Percentiles rank a stretch among this genome's conserved stretches.
These are phyloP conservation scores for Andrena camellia DNA, from an alignment of 2,888 invertebrate species.

Conservation along the genomic window DNA sequence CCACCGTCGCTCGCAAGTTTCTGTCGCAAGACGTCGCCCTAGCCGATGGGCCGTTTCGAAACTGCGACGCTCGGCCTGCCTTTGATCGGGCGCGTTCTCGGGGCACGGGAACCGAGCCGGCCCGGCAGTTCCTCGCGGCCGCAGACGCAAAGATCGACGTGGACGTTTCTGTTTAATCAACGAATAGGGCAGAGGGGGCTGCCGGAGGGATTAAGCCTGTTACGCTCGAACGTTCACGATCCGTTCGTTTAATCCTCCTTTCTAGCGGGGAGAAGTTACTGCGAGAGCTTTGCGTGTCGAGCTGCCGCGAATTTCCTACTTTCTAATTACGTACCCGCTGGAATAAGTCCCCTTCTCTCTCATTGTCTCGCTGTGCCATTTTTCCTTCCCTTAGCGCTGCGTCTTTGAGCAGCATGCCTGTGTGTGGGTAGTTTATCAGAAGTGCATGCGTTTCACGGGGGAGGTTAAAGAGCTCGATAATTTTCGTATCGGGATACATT, in stretches of 20 bases:
- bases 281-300: slow-evolving; percentile 63
- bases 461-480: slow-evolving; percentile 36
- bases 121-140: not conserved
- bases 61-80: not conserved
- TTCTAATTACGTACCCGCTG: slow-evolving; percentile 74
- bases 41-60: not conserved
- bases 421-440: slow-evolving; percentile 43
- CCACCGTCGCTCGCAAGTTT: no score
- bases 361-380: not conserved
- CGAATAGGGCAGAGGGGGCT: not conserved
- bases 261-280: slow-evolving; percentile 43
- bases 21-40: not conserved
- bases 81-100: not conserved
- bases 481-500: slow-evolving; percentile 31
- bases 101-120: not conserved
- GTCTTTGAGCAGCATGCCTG: not conserved
- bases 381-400: not conserved
- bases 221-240: slow-evolving; percentile 46
- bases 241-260: slow-evolving; percentile 45
- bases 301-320: slow-evolving; percentile 70
- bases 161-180: slow-evolving; percentile 44
- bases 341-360: slow-evolving; percentile 33
- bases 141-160: not conserved
- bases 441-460: slow-evolving; percentile 54
- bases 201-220: slow-evolving; percentile 31